Base-by-base conservation (phyloP, 35 echinoderm and acorn worm species). In the Apostichopus japonicus region DNA sequence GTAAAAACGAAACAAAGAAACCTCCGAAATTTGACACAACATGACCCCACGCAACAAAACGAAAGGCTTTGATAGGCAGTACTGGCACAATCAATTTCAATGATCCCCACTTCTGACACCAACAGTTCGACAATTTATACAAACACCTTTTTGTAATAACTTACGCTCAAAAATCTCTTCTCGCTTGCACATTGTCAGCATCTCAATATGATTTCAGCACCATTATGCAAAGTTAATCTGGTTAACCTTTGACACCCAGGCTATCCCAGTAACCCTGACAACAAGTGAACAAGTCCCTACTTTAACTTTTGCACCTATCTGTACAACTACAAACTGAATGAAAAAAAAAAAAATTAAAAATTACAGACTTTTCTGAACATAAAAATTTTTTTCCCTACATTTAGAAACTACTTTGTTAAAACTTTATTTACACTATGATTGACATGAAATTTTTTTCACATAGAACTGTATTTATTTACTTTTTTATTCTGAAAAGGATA, bases 381-480 rank as follows among this genome's bases (percentile, higher is more conserved):
- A 67, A 67, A 67, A 65, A 67, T 11, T 19, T 16, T 67, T 15
- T 9, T 17, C 11, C 63, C 63, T 67, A 67, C 63, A 11, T 44
- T 44, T 67, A 67, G 63, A 67, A 67, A 67, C 63, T 67, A 67
- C 63, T 67, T 55, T 83, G 6, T 54, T 54, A 83, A 52, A 83
- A 83, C n/a, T 33, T 83, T 83, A 83, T 83, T 24, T 83, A 83
- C 79, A 83, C 54, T 83, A 51, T 82, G 79, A 82, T 10, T 82
- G 79, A 82, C 44, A 67, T 67, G 63, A 67, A 11, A 67, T 11
- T 11, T 11, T 67, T 67, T 44, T 9, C 63, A 67, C 63, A 67
- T 67, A 67, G 11, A 67, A 19, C 33, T 44, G 33, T 44, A 44
- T 44, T 44, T 44, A 44, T 44, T 44, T 44, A 44, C 11, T 67